These are phyloP conservation scores for Callosobruchus maculatus DNA, from an alignment of 2,888 invertebrate genomes.

Conservation along the genomic window DNA sequence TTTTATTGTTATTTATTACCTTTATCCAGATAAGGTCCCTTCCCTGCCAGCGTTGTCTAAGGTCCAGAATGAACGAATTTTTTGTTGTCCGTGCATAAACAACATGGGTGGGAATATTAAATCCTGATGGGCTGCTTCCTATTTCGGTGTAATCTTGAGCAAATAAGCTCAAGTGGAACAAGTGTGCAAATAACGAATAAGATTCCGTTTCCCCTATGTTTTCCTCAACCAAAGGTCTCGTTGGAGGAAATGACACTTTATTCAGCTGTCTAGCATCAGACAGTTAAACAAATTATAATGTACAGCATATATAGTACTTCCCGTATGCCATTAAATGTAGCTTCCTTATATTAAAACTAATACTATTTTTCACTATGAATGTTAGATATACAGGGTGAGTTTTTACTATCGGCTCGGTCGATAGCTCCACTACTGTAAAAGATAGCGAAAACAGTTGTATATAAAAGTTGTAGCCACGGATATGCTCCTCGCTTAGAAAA, in stretches of 20 bases:
- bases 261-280: not conserved
- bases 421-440: no score
- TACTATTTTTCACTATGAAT: no score
- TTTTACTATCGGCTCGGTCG: no score
- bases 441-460: no score
- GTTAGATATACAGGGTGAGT: no score
- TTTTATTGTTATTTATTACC: constrained; percentile 12
- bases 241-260: not conserved
- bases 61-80: constrained; percentile 10
- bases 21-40: constrained; percentile 1
- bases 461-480: no score
- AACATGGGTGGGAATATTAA: constrained; percentile 8
- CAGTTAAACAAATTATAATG: no score
- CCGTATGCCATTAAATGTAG: no score
- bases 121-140: not conserved
- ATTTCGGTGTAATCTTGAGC: not conserved
- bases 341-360: no score
- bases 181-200: not conserved
- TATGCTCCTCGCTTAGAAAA: no score
- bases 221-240: not conserved
- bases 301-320: no score
- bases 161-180: not conserved
- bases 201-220: not conserved
- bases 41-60: constrained; percentile 3
- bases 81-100: not conserved